Evolutionary conservation across 2,113 vertebrate genomes (phyloP), one percentile per base, ranked within the genome.

Genomic region (Mustela nigripes): DNA sequence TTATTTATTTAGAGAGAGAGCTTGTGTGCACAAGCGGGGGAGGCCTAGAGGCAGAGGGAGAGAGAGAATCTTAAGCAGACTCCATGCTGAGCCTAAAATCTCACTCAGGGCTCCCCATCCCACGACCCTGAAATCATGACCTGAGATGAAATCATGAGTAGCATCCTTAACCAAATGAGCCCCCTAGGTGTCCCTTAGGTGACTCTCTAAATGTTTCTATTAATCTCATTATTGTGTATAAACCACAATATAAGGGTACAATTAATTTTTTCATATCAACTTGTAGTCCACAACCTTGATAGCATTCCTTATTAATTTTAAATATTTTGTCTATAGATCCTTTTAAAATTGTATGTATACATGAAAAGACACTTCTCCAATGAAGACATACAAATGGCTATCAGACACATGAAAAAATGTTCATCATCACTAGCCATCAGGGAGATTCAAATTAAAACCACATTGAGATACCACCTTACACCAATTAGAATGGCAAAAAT

Each of bases 191-290:
- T 33, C 65, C 33, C 7, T 74, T 73, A 65, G n/a, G 48, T 21
- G 36, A 81, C 53, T 60, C 63, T 86, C 12, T 80, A 91, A 94
- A 91, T 80, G 22, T 4, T 56, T 94, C 65, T 79, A 84, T 62
- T 89, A 67, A 93, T 84, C 36, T 69, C 24, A 67, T 83, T 58
- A 67, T 65, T 73, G 80, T 89, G 83, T 71, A 36, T 89, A 82
- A 60, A 69, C 67, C 26, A 36, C 48, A 79, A 69, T 71, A 84
- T 53, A 53, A 16, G 14, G 31, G 26, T 79, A 79, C 7, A 96
- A 14, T 11, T 79, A 69, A 62, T 80, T 79, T 71, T 33, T 83
- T 42, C 69, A n/a, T 89, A 39, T 69, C 60, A 94, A 11, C 10
- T 85, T 71, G 58, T 62, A 78, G 50, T 48, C 85, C 50, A 84